A percentile compares a stretch with the other conserved stretches of the same genome.
Evolutionary conservation across 2,797 vertebrate species (phyloP).

Genomic region (Babyrousa celebensis): DNA sequence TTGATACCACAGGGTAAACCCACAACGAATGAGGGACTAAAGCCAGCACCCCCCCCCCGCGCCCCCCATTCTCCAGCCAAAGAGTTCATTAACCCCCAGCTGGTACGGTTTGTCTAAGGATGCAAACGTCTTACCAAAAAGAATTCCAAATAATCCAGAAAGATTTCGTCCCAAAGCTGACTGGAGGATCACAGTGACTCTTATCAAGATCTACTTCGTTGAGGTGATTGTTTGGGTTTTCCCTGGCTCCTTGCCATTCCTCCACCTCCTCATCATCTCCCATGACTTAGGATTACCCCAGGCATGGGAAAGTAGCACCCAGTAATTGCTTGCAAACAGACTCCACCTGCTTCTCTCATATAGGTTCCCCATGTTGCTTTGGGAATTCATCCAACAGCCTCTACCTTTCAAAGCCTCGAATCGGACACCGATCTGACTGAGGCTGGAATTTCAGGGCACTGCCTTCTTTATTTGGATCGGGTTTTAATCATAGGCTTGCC

Average conservation of each 20-base stretch:
- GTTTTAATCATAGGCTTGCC: conserved; percentile 84
- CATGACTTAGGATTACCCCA: conserved; percentile 76
- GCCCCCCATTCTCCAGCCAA: not conserved
- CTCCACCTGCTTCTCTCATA: conserved; percentile 74
- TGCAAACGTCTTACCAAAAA: conserved; percentile 59
- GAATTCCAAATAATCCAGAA: conserved; percentile 66
- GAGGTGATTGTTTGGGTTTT: conserved; percentile 65
- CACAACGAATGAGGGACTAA: not conserved
- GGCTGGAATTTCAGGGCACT: conserved; percentile 83
- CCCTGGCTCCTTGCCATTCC: conserved; percentile 68
- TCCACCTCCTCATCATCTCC: conserved; percentile 72
- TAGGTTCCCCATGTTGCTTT: conserved; percentile 79
- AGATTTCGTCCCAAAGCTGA: conserved; percentile 68
- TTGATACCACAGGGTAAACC: conserved; percentile 40
- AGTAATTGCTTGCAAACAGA: conserved; percentile 80
- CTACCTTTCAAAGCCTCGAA: conserved; percentile 85
- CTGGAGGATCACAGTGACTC: conserved; percentile 27
- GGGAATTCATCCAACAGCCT: conserved; percentile 85
- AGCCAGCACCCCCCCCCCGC: not conserved
- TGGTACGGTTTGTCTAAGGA: conserved; percentile 34
- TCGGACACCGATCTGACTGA: conserved; percentile 85
- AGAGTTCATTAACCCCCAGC: conserved; percentile 21
- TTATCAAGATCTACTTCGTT: conserved; percentile 73
- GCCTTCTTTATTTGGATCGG: conserved; percentile 85
- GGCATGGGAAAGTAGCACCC: conserved; percentile 84